Percentiles rank a stretch among this genome's conserved stretches.
Evolutionary conservation across 2,113 vertebrate species (phyloP).

Genomic region (Engraulis encrasicolus): DNA sequence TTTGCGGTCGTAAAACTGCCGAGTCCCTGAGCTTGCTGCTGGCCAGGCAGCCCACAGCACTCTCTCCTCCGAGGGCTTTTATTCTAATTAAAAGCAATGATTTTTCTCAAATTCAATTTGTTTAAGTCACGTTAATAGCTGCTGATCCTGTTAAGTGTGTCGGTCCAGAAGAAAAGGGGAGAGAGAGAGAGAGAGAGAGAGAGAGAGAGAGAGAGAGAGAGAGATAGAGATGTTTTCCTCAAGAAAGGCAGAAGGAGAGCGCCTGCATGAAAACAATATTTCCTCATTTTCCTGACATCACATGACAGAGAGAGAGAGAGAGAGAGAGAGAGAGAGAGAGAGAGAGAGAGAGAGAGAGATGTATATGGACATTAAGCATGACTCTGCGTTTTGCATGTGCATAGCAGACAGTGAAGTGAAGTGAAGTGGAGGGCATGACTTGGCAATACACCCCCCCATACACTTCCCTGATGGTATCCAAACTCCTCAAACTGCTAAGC

Average conservation of each 20-base stretch:
- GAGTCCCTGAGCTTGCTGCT: constrained; percentile 41
- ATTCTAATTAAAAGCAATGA: constrained; percentile 89
- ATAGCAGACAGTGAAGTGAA: too few relatives aligned
- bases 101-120: constrained; percentile 79
- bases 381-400: too few relatives aligned
- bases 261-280: constrained; percentile 21
- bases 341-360: not conserved
- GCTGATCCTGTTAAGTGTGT: constrained; percentile 70
- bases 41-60: constrained; percentile 53
- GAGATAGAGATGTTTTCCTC: not conserved
- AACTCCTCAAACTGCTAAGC: too few relatives aligned
- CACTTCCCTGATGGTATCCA: too few relatives aligned
- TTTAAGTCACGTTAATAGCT: constrained; percentile 70
- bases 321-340: not conserved
- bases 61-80: constrained; percentile 78
- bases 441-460: too few relatives aligned
- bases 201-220: too few relatives aligned
- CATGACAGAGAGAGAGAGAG: not conserved
- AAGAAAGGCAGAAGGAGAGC: constrained; percentile 9
- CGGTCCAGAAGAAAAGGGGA: constrained; percentile 13
- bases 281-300: constrained; percentile 43
- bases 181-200: too few relatives aligned
- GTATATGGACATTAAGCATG: not conserved
- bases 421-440: too few relatives aligned
- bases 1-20: constrained; percentile 66